Percentiles rank a stretch among this genome's conserved stretches.
These are phyloP conservation scores for Junonia oenone DNA, from an alignment of 2,888 invertebrate species.

Conservation along the genomic window DNA sequence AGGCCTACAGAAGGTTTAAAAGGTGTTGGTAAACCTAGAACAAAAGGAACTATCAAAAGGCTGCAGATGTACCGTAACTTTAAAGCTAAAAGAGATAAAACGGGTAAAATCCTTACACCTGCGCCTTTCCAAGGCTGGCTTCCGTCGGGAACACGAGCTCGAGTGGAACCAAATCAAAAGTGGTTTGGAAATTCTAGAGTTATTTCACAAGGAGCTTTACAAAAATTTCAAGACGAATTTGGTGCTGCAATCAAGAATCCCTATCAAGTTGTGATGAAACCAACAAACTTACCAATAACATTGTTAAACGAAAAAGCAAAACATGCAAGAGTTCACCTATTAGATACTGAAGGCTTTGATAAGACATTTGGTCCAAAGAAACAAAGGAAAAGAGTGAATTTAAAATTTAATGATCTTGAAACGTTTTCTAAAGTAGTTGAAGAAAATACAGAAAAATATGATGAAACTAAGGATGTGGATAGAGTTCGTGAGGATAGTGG, in stretches of 20 bases:
- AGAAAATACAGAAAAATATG: constrained; percentile 87
- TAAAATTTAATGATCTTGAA: constrained; percentile 86
- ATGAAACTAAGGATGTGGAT: constrained; percentile 89
- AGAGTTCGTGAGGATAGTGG: constrained; percentile 90
- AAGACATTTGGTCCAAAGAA: constrained; percentile 97
- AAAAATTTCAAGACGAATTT: constrained; percentile 96
- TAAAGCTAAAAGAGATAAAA: constrained; percentile 94
- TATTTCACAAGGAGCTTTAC: constrained; percentile 93
- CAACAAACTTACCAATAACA: constrained; percentile 95
- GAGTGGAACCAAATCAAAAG: constrained; percentile 97
- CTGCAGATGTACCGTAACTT: constrained; percentile 99
- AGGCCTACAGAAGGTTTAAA: constrained; percentile 87
- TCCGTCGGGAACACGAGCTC: constrained; percentile 92
- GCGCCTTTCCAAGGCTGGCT: constrained; percentile 97
- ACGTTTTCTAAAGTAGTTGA: constrained; percentile 87
- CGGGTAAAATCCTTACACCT: constrained; percentile 93
- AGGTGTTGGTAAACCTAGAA: constrained; percentile 91
- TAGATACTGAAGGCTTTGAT: constrained; percentile 97
- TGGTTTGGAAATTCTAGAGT: constrained; percentile 99
- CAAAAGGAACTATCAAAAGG: constrained; percentile 96
- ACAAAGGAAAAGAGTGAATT: constrained; percentile 92
- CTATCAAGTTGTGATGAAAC: constrained; percentile 98
- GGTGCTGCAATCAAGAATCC: constrained; percentile 97
- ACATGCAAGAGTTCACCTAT: constrained; percentile 93
- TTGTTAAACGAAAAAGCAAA: constrained; percentile 95